Evolutionary conservation across 2,888 invertebrate genomes (phyloP), one percentile per base, ranked within the genome.

Genomic region (Minunthozetes semirufus): DNA sequence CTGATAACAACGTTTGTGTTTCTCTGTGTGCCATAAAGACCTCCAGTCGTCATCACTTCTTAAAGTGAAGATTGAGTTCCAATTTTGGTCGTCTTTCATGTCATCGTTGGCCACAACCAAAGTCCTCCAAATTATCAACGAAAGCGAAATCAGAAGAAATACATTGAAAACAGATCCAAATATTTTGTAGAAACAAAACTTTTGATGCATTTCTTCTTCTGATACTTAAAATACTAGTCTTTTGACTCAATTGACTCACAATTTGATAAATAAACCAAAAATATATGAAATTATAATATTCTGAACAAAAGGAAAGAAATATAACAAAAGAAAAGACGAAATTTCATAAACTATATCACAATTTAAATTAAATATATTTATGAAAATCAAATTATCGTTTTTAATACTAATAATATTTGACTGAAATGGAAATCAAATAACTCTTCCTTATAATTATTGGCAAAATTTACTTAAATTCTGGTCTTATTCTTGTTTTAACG

Each of bases 11-110:
- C 87, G 83, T 1, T 86, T 84, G 80, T 87, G 86, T 73, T 84
- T 83, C 80, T 88, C 87, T 73, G 82, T 83, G 78, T 87, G 87
- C 87, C 87, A 87, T 19, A 86, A 85, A 75, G 85, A 83, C 80
- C 85, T 83, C 87, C 87, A 87, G 77, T 87, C 87, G 11, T 85
- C 85, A 78, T 85, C 84, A 61, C 75, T 77, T 73, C 79, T 61
- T 56, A 33, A 46, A 17, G 72, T 63, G 48, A 76, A 76, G 22
- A 76, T 66, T 9, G 63, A 42, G 17, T 76, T 72, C 76, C 75
- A 76, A 19, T 68, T 42, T n/a, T 42, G 42, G n/a, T 42, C 11
- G 11, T 42, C 68, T 42, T 42, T 68, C 68, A 68, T 33, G 22
- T 68, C 42, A 68, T 17, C n/a, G 68, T 68, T 68, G 6, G 42